Conservation (phyloP, 2,888 invertebrate genomes). For the Cephus rjabovi region DNA sequence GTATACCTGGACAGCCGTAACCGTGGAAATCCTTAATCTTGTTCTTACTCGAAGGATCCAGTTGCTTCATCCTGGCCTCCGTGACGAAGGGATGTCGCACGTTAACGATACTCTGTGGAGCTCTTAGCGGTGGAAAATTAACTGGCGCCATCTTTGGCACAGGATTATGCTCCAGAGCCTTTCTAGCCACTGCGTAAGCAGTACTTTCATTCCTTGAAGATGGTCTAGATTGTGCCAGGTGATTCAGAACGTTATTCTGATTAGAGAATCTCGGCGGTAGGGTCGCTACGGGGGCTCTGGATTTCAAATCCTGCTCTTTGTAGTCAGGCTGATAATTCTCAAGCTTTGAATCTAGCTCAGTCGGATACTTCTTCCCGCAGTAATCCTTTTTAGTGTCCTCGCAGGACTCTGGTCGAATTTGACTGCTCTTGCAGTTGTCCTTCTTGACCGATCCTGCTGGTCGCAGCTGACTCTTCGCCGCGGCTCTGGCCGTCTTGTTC, state of each 20-base stretch:
- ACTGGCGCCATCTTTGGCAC: slow-evolving; percentile 42
- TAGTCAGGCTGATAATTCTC: slow-evolving; percentile 42
- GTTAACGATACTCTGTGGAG: slow-evolving; percentile 54
- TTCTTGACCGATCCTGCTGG: background rate
- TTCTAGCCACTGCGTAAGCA: slow-evolving; percentile 35
- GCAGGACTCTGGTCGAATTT: slow-evolving; percentile 1
- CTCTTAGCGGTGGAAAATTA: slow-evolving; percentile 52
- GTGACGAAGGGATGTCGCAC: slow-evolving; percentile 52
- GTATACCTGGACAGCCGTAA: slow-evolving; percentile 43
- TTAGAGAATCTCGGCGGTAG: slow-evolving; percentile 34
- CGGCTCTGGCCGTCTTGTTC: slow-evolving; percentile 3
- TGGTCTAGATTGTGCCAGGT: slow-evolving; percentile 29
- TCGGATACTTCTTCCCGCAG: slow-evolving; percentile 35
- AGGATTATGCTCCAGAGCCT: slow-evolving; percentile 40
- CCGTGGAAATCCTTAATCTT: slow-evolving; percentile 39
- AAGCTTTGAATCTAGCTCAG: slow-evolving; percentile 37
- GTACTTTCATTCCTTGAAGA: slow-evolving; percentile 35
- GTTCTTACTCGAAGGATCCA: slow-evolving; percentile 14
- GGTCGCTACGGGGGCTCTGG: slow-evolving; percentile 26
- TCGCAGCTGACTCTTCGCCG: background rate
- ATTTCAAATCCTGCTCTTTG: slow-evolving; percentile 43
- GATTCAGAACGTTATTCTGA: slow-evolving; percentile 31
- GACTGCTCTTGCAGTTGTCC: background rate
- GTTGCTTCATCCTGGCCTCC: slow-evolving; percentile 48
- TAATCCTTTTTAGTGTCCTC: slow-evolving; percentile 34